Evolutionary conservation across 1,140 invertebrate species (phyloP), one percentile per base, ranked within the genome.

Genomic region (Cheumatopsyche charites): DNA sequence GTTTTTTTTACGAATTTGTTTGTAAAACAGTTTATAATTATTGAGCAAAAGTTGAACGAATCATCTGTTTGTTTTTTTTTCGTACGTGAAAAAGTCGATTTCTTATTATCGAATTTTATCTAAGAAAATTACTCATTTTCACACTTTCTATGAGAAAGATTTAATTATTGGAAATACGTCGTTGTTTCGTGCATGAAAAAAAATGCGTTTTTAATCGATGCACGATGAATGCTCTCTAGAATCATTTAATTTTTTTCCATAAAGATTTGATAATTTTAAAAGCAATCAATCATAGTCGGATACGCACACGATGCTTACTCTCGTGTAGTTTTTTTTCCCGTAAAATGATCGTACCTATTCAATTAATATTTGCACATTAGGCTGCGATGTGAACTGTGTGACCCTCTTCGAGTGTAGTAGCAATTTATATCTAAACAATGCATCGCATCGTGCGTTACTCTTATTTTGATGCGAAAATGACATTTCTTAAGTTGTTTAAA

Each of bases 341-440:
- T 15, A 61, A 36, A 41, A 43, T 65, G 41, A 42, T 65, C 62
- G 62, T 19, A 15, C n/a, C 43, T 65, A 42, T 43, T 65, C 29
- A 65, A 65, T 65, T 65, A 65, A 65, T 17, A 65, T 65, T 65
- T 26, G 62, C 62, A 65, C 26, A 65, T 65, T 65, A 65, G 29
- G n/a, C 13, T 25, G 23, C 62, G 62, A 65, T 65, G 62, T 65
- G 62, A 65, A 65, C 62, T 65, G 62, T 65, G 62, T 65, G 62
- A 65, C 62, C 62, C 62, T 43, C 26, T 36, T 65, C 29, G 47
- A 52, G 47, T 7, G 2, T 3, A 17, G 47, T 19, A 15, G 19
- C 47, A 19, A 52, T 15, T 52, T 17, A 52, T 52, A 36, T 52
- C n/a, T 2, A 13, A 52, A 52, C 47, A 52, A 52, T 52, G 47